These are phyloP conservation scores for Acropora yongei DNA, from an alignment of 64 coral and sea anemone species.

Conservation along the genomic window DNA sequence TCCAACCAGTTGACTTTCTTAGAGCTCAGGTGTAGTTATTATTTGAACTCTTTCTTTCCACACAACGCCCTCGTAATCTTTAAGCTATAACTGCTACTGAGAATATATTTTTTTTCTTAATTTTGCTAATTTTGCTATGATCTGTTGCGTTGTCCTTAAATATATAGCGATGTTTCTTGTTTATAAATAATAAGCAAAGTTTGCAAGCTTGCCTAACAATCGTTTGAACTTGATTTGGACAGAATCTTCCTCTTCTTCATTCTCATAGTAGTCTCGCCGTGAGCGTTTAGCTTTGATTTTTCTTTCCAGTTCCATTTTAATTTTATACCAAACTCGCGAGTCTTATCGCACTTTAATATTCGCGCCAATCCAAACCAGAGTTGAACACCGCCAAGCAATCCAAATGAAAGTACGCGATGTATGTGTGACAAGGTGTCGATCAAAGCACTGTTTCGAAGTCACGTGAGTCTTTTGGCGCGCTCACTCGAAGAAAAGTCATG, in stretches of 20 bases:
- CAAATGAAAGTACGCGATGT: background rate
- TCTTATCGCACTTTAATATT: background rate
- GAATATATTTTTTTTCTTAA: no score
- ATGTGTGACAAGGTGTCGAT: background rate
- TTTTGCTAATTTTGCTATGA: no score
- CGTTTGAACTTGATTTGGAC: slow-evolving; percentile 31
- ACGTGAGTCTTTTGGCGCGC: slow-evolving; percentile 22
- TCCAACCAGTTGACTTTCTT: no score
- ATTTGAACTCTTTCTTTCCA: no score
- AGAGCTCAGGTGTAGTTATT: no score
- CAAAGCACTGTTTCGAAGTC: background rate
- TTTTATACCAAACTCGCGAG: background rate
- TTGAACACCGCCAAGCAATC: background rate
- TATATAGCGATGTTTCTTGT: no score
- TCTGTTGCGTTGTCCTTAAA: no score
- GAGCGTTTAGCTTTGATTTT: slow-evolving; percentile 2
- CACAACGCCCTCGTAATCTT: no score
- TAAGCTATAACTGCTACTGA: no score
- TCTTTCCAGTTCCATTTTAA: background rate
- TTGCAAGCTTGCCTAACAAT: slow-evolving; percentile 7
- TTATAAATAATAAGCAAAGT: no score
- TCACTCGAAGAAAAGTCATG: slow-evolving; percentile 1
- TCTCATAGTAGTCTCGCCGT: background rate
- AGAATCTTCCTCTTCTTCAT: background rate
- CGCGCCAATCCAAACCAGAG: no score